These are phyloP conservation scores for Albula glossodonta DNA, from an alignment of 2,113 vertebrate species.

Conservation along the genomic window DNA sequence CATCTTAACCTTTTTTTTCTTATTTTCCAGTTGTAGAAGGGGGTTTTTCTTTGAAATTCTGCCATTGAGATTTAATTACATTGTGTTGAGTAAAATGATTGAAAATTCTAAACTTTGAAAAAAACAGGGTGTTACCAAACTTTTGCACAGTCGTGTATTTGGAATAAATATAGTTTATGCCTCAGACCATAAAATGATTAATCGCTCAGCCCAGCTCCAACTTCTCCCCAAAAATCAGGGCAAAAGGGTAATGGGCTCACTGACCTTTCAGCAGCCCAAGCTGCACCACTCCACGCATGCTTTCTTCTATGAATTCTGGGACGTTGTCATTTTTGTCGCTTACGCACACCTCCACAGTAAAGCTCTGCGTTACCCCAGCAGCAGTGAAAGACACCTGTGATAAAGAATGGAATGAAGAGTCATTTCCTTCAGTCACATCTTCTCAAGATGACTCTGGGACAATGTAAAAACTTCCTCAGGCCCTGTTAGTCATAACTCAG, in stretches of 20 bases:
- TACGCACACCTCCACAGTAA: conserved; percentile 65
- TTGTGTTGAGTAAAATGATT: too few relatives aligned
- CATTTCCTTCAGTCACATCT: neutral
- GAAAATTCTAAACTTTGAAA: too few relatives aligned
- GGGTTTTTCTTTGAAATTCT: too few relatives aligned
- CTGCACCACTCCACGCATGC: conserved; percentile 70
- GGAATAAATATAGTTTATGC: too few relatives aligned
- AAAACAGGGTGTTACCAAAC: too few relatives aligned
- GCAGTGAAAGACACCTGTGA: conserved; percentile 65
- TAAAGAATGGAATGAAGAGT: neutral
- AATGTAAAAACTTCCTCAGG: neutral
- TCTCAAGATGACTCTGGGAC: neutral
- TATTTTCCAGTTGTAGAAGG: too few relatives aligned
- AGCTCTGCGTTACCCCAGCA: conserved; percentile 61
- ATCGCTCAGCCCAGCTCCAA: too few relatives aligned
- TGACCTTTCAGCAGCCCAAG: conserved; percentile 71
- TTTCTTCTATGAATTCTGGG: conserved; percentile 65
- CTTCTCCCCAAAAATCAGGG: neutral
- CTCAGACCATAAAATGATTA: too few relatives aligned
- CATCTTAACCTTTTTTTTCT: too few relatives aligned
- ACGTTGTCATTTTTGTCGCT: conserved; percentile 76
- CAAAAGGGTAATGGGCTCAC: neutral
- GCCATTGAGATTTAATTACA: too few relatives aligned
- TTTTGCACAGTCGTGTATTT: too few relatives aligned
- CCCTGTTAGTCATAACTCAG: neutral